Evolutionary conservation across 2,888 invertebrate species (phyloP).

Genomic region (Autographa gamma): DNA sequence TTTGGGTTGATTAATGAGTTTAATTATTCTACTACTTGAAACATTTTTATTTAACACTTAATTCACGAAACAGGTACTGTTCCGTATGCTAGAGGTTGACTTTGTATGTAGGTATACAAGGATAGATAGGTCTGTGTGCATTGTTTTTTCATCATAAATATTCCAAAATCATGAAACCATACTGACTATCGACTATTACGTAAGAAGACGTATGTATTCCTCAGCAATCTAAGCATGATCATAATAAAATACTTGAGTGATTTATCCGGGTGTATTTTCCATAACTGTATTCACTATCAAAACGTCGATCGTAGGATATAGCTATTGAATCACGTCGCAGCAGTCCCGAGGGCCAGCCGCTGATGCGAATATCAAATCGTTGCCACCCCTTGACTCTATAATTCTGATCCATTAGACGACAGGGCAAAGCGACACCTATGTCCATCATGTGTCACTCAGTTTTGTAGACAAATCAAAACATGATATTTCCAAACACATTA

Average conservation of each 20-base stretch:
- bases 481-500: constrained; percentile 48
- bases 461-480: constrained; percentile 43
- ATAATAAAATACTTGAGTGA: constrained; percentile 61
- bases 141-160: no score
- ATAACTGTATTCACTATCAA: constrained; percentile 73
- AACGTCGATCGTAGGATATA: constrained; percentile 73
- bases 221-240: constrained; percentile 28
- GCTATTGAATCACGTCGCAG: constrained; percentile 81
- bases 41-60: no score
- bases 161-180: neutral
- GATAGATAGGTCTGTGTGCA: neutral
- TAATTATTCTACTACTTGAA: no score
- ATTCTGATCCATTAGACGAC: constrained; percentile 82
- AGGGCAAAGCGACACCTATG: constrained; percentile 75
- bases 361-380: constrained; percentile 87
- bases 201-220: neutral
- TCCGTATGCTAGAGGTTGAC: no score
- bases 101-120: no score
- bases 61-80: no score
- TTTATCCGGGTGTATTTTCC: constrained; percentile 65
- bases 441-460: constrained; percentile 74
- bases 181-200: neutral
- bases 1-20: no score
- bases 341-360: constrained; percentile 78
- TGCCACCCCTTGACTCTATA: constrained; percentile 84